Base-by-base conservation (phyloP, 2,888 invertebrate genomes). In the Dermolepida albohirtum region DNA sequence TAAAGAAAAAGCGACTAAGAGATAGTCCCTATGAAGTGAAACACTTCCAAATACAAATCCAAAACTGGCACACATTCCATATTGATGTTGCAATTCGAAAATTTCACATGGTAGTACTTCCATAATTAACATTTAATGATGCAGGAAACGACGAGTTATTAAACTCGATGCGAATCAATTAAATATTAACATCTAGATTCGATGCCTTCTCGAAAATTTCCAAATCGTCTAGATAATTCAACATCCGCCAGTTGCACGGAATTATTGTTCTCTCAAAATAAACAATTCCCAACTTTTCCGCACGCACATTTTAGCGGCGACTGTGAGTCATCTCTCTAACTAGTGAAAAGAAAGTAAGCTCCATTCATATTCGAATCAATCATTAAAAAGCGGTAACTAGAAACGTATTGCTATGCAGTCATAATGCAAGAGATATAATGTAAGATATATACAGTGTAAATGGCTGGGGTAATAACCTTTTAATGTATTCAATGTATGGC, bases 391-490 rank as follows among this genome's bases (percentile, higher is more conserved):
- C 14, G 6, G 44, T 1, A 14, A 44, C n/a, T 16, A 44, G 14
- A 12, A 44, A 44, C n/a, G 14, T 12, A 16, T 44, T 14, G 12
- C 10, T 7, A 12, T 12, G 51, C 29, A 29, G 12, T 6, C 27
- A 51, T 51, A 34, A 51, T 51, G 12, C 29, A 51, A 51, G 11
- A 51, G 12, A 29, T 29, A 14, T 12, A 29, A 12, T 12, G 6
- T 27, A 17, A 12, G 12, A 29, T 6, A 29, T 22, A 22, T 51
- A 12, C 29, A 29, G n/a, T 29, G 10, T 67, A 51, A 11, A 51
- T 34, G 34, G 10, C 51, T 1, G 70, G 72, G 72, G 68, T 70
- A 73, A 70, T 73, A 70, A 73, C 71, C 72, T 73, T 66, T 67
- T 73, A 69, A 72, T 70, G 67, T 70, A 73, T 73, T 66, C 72